Percentiles rank a stretch among this genome's conserved stretches.
Evolutionary conservation across 1,140 invertebrate genomes (phyloP).

Genomic region (Vanessa tameamea): DNA sequence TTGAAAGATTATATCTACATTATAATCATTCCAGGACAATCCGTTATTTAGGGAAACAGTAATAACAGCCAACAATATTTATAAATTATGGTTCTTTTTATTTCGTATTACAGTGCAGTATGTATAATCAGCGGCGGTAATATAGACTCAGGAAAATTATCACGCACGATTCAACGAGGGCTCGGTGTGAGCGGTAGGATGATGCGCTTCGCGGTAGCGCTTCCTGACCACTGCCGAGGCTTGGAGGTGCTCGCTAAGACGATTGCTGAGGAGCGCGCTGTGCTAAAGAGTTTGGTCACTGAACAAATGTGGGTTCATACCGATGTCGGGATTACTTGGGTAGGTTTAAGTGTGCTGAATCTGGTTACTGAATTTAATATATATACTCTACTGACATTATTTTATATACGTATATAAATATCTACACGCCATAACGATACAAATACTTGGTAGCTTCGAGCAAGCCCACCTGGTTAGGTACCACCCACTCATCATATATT

Average conservation of each 20-base stretch:
- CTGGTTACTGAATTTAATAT: neutral
- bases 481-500: too few relatives aligned
- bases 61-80: too few relatives aligned
- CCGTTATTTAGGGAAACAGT: too few relatives aligned
- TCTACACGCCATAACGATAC: too few relatives aligned
- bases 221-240: slow-evolving; percentile 59
- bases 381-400: neutral
- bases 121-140: slow-evolving; percentile 70
- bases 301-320: slow-evolving; percentile 72
- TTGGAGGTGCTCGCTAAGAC: slow-evolving; percentile 56
- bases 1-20: too few relatives aligned
- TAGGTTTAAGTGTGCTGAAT: slow-evolving; percentile 13
- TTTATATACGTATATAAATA: too few relatives aligned
- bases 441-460: too few relatives aligned
- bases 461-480: too few relatives aligned
- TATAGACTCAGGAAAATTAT: slow-evolving; percentile 58
- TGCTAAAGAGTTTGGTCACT: slow-evolving; percentile 66
- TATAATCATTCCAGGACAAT: too few relatives aligned
- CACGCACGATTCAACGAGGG: slow-evolving; percentile 65
- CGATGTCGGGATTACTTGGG: slow-evolving; percentile 65
- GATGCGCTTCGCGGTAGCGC: slow-evolving; percentile 58
- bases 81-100: too few relatives aligned
- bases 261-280: slow-evolving; percentile 60
- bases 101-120: slow-evolving; percentile 52
- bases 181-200: slow-evolving; percentile 55